These are phyloP conservation scores for Agriopis aurantiaria DNA, from an alignment of 2,888 invertebrate genomes.

Conservation along the genomic window DNA sequence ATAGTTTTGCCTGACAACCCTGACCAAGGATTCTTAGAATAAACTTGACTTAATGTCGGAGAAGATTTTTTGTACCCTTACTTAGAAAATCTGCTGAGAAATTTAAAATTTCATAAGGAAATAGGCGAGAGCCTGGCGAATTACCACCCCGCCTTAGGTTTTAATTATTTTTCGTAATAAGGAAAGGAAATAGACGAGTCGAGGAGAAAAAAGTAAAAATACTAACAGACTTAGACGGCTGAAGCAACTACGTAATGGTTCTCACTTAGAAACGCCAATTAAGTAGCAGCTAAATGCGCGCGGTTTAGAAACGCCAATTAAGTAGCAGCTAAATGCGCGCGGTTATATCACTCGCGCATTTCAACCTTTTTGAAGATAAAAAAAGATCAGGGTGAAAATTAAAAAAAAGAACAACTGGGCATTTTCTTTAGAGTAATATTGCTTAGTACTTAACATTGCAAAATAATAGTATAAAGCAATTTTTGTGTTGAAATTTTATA, in stretches of 20 bases:
- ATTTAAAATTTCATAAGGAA: slow-evolving; percentile 48
- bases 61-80: slow-evolving; percentile 37
- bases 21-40: slow-evolving; percentile 35
- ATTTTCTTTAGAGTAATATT: no score
- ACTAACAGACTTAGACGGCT: slow-evolving; percentile 8
- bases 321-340: not conserved
- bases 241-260: not conserved
- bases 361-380: not conserved
- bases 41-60: slow-evolving; percentile 46
- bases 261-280: not conserved
- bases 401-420: no score
- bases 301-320: not conserved
- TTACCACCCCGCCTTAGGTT: slow-evolving; percentile 39
- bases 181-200: slow-evolving; percentile 31
- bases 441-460: no score
- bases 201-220: slow-evolving; percentile 18
- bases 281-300: not conserved
- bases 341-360: not conserved
- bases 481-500: no score
- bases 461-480: no score
- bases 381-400: not conserved
- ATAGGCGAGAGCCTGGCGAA: slow-evolving; percentile 37
- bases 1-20: slow-evolving; percentile 31
- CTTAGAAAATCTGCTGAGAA: slow-evolving; percentile 43
- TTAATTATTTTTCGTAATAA: slow-evolving; percentile 47